A percentile compares a stretch with the other conserved stretches of the same genome.
Evolutionary conservation across 2,113 vertebrate genomes (phyloP).

Genomic region (Corynorhinus townsendii): DNA sequence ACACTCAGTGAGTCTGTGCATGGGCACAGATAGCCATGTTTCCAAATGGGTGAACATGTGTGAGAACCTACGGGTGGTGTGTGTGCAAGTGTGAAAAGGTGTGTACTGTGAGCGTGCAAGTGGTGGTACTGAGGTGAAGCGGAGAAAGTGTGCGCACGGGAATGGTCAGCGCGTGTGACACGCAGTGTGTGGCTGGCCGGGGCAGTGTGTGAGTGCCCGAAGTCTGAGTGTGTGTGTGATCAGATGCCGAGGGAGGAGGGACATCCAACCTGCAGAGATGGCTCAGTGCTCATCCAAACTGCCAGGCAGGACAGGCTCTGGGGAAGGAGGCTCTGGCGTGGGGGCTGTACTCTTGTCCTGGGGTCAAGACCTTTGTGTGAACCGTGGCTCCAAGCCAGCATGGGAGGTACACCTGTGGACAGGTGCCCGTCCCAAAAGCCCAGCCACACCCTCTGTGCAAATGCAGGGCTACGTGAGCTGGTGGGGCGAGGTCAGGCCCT

Average conservation of each 20-base stretch:
- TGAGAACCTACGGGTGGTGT: background rate
- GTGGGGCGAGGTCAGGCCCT: background rate
- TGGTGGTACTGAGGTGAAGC: background rate
- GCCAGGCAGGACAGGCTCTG: background rate
- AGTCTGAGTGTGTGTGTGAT: background rate
- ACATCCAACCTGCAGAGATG: background rate
- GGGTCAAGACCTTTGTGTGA: background rate
- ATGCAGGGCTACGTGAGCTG: background rate
- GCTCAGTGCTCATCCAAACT: background rate
- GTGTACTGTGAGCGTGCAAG: background rate
- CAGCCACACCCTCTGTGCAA: slow-evolving; percentile 27
- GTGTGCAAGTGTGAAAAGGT: background rate
- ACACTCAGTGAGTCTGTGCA: background rate
- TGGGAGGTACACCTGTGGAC: background rate
- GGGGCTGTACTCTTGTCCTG: background rate
- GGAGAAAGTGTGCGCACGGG: accelerated
- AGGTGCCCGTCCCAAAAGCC: background rate
- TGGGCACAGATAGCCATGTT: background rate
- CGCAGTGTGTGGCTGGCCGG: accelerated
- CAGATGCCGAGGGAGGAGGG: background rate
- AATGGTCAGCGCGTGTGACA: background rate
- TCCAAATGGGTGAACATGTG: background rate
- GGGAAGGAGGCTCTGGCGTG: background rate
- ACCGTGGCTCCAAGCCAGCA: background rate
- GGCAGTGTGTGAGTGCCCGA: background rate